Base-by-base conservation (phyloP, 2,888 invertebrate species). In the Nomada flava region DNA sequence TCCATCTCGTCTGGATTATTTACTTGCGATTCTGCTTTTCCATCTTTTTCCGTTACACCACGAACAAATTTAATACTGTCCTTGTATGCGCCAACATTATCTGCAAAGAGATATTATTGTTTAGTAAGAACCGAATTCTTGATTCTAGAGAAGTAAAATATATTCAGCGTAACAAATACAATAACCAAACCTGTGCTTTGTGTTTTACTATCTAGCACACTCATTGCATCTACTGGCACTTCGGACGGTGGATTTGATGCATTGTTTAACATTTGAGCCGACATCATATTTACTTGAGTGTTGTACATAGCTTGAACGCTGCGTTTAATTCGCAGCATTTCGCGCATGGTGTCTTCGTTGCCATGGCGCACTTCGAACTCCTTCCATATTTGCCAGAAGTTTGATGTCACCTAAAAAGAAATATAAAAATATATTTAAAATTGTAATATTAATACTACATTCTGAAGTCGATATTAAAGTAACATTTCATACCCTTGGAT, bases 321-420 rank as follows among this genome's bases (percentile, higher is more conserved):
- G 89, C 99, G 96, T 94, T 99, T 99, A 85, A 99, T 99, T 90
- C 99, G 95, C 89, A 99, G 95, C 99, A 99, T 99, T 95, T 99
- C 99, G 63, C 99, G 95, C 96, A 99, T 98, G 0, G 99, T 99
- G 92, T 99, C 99, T 94, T 99, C 99, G 94, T 99, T 99, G 20
- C 99, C 99, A 94, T 99, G 99, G 64, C 98, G 96, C 26, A 99
- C 98, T 95, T 99, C 99, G 95, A 99, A 99, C 91, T 99, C 99
- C 93, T 99, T 99, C 99, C 99, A 99, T 1, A 98, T 98, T 92
- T 98, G 98, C 99, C 99, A 99, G 94, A 99, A 99, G 76, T 98
- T 97, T 0, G 96, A 96, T 5, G 98, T 98, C 11, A 95, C 95
- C 95, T 95, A 76, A n/a, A 57, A 11, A 15, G 57, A 20, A 23